Percentiles rank a stretch among this genome's conserved stretches.
Conservation (phyloP, 2,113 vertebrate species). For the Delphinus delphis region DNA sequence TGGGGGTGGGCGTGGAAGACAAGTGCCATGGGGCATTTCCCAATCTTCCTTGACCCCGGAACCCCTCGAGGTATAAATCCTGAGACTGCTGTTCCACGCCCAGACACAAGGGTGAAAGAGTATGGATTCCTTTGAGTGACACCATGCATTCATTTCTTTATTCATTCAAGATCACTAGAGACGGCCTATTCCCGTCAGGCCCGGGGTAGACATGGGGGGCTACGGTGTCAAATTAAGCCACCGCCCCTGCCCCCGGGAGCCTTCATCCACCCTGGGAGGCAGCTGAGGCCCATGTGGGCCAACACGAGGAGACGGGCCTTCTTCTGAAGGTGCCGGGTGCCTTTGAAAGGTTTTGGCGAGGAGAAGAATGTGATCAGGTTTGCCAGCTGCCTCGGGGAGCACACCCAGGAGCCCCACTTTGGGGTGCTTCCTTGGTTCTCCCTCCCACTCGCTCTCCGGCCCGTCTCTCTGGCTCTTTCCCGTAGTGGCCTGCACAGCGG, state of each 20-base stretch:
- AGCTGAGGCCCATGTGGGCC: background rate
- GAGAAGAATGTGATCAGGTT: no score
- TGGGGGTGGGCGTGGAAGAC: background rate
- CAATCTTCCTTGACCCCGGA: accelerated
- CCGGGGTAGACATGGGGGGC: no score
- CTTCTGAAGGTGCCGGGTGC: no score
- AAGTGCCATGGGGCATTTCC: background rate
- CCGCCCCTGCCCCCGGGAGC: accelerated
- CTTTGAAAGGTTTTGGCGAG: background rate
- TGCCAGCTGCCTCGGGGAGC: accelerated
- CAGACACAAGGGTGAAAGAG: no score
- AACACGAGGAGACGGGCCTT: background rate
- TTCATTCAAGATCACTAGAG: background rate
- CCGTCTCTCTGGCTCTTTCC: background rate
- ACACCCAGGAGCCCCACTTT: accelerated
- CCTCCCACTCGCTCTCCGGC: background rate
- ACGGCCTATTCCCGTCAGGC: background rate
- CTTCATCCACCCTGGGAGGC: background rate
- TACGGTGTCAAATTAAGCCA: background rate
- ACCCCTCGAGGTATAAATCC: background rate
- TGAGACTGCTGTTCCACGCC: accelerated
- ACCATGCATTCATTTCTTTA: no score
- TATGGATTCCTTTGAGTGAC: background rate
- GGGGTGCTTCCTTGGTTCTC: no score
- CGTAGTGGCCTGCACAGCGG: accelerated